phyloP scores from a whole-genome alignment of 1,140 invertebrate species.

The Drosophila nannoptera region DNA sequence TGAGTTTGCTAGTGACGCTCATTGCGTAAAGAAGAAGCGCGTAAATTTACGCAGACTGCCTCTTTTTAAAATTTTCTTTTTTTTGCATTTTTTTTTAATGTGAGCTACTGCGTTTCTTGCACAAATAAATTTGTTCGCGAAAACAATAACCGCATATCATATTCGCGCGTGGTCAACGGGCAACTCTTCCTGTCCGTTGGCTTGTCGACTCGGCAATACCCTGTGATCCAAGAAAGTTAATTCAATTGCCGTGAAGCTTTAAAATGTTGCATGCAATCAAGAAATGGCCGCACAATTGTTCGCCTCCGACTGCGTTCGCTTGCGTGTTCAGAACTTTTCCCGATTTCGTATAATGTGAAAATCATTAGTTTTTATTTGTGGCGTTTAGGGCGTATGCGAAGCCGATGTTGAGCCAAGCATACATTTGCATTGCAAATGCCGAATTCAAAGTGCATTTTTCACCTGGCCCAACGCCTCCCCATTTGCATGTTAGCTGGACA shows the following conservation, averaged over 20 bases:
- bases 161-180: conserved; percentile 8
- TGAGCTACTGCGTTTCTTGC: too few relatives aligned
- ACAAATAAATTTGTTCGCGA: neutral
- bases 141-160: conserved; percentile 19
- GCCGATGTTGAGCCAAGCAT: conserved; percentile 3
- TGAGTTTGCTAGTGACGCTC: too few relatives aligned
- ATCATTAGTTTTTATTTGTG: conserved; percentile 56
- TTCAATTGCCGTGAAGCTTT: conserved; percentile 18
- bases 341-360: conserved; percentile 18
- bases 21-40: too few relatives aligned
- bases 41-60: too few relatives aligned
- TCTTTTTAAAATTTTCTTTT: too few relatives aligned
- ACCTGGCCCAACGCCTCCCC: conserved; percentile 13
- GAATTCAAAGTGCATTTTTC: conserved; percentile 44
- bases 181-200: neutral
- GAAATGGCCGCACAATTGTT: conserved; percentile 9
- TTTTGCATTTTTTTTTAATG: too few relatives aligned
- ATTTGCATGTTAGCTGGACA: conserved; percentile 34
- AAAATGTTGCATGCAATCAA: conserved; percentile 25
- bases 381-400: conserved; percentile 19
- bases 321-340: conserved; percentile 28
- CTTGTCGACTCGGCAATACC: conserved; percentile 16
- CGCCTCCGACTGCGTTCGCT: conserved; percentile 11
- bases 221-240: neutral
- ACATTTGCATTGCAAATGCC: conserved; percentile 43